These are phyloP conservation scores for Nomada flava DNA, from an alignment of 2,888 invertebrate species.

Conservation along the genomic window DNA sequence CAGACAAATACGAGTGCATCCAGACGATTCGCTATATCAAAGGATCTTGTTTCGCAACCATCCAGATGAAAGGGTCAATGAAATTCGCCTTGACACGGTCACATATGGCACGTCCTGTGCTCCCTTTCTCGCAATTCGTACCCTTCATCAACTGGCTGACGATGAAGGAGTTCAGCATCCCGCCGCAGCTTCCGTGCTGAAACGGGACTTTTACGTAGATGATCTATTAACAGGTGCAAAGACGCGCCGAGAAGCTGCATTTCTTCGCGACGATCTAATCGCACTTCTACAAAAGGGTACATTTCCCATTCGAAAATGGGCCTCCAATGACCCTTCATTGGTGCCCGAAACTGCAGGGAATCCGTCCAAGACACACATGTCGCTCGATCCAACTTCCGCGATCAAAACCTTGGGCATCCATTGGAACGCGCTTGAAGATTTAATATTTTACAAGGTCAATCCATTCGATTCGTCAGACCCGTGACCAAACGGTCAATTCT, in stretches of 20 bases:
- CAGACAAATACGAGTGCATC: too few relatives aligned
- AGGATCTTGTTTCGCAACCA: too few relatives aligned
- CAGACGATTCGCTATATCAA: too few relatives aligned
- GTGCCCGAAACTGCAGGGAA: neutral
- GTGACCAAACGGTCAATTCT: slow-evolving; percentile 11
- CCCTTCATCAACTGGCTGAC: too few relatives aligned
- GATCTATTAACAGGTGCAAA: slow-evolving; percentile 10
- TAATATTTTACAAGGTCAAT: neutral
- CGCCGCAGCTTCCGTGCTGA: too few relatives aligned
- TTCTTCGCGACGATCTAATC: neutral
- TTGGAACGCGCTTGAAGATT: slow-evolving; percentile 11
- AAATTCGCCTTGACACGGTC: too few relatives aligned
- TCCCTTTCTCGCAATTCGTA: too few relatives aligned
- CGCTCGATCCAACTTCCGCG: neutral
- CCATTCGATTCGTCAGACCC: neutral
- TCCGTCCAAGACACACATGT: neutral
- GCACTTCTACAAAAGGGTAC: neutral
- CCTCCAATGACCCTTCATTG: neutral
- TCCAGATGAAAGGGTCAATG: too few relatives aligned
- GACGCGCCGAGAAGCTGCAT: neutral
- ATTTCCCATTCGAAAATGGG: slow-evolving; percentile 32
- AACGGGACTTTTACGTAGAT: slow-evolving; percentile 35
- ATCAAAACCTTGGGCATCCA: slow-evolving; percentile 32
- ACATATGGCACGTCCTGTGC: too few relatives aligned
- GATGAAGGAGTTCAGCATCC: too few relatives aligned